Evolutionary conservation across 2,797 vertebrate species (phyloP).

Genomic region (Takifugu rubripes): DNA sequence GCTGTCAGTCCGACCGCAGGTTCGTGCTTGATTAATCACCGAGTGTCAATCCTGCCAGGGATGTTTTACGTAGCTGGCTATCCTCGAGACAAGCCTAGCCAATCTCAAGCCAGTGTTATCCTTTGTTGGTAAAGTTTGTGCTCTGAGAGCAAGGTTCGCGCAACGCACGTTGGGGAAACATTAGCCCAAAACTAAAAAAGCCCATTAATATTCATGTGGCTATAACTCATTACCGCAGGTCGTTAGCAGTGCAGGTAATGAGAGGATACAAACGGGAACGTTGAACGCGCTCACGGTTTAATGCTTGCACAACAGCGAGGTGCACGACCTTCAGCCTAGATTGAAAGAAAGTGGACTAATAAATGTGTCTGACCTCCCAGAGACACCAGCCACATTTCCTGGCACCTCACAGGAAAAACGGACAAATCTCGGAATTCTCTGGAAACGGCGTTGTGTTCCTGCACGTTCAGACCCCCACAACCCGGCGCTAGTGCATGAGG

Average conservation of each 20-base stretch:
- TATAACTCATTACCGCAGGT: slow-evolving; percentile 25
- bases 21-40: not conserved
- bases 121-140: slow-evolving; percentile 19
- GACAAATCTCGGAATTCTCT: too few relatives aligned
- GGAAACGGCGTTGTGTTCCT: too few relatives aligned
- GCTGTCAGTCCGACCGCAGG: not conserved
- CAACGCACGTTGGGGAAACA: slow-evolving; percentile 20
- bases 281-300: not conserved
- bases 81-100: not conserved
- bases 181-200: slow-evolving; percentile 36
- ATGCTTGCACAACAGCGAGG: slow-evolving; percentile 3
- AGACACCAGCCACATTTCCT: too few relatives aligned
- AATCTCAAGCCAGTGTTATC: slow-evolving; percentile 14
- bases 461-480: too few relatives aligned
- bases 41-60: not conserved
- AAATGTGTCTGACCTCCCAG: not conserved
- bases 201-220: slow-evolving; percentile 52
- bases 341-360: not conserved
- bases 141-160: slow-evolving; percentile 50
- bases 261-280: slow-evolving; percentile 8
- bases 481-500: not conserved
- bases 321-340: slow-evolving; percentile 7
- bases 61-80: not conserved
- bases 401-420: too few relatives aligned
- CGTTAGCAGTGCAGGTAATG: not conserved